Evolutionary conservation across 2,888 invertebrate genomes (phyloP).

Genomic region (Agrochola macilenta): DNA sequence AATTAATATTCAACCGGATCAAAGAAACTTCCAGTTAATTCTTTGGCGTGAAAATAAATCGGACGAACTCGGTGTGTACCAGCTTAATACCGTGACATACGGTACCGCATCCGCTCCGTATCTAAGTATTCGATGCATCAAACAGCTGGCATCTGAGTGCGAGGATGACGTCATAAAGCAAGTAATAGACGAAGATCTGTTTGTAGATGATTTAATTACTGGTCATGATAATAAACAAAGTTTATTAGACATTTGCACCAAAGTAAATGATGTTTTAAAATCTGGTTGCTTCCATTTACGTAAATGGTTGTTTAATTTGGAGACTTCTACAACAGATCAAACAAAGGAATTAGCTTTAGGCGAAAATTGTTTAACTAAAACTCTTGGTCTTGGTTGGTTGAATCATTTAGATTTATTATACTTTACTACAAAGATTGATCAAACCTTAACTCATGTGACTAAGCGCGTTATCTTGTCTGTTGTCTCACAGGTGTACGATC

Average conservation of each 20-base stretch:
- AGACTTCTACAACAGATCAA: constrained; percentile 11
- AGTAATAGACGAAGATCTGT: constrained; percentile 13
- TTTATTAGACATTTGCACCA: constrained; percentile 5
- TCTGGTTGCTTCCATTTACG: constrained; percentile 20
- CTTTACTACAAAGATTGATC: constrained; percentile 18
- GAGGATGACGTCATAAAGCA: constrained; percentile 16
- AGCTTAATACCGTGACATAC: background rate
- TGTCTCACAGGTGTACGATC: constrained; percentile 18
- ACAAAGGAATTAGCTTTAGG: constrained; percentile 10
- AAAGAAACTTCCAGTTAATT: constrained; percentile 20
- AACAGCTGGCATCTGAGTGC: constrained; percentile 15
- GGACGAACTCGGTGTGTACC: constrained; percentile 1
- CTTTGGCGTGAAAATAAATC: constrained; percentile 22
- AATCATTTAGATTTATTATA: background rate
- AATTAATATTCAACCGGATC: constrained; percentile 8
- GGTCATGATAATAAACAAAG: constrained; percentile 14
- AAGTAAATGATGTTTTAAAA: constrained; percentile 5
- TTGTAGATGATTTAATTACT: constrained; percentile 15
- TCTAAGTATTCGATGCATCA: constrained; percentile 23
- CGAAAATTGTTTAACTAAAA: background rate
- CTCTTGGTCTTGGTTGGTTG: too few relatives aligned
- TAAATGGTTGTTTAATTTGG: constrained; percentile 21
- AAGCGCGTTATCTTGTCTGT: constrained; percentile 15
- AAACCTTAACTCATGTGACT: constrained; percentile 3
- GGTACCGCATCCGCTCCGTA: constrained; percentile 12